Base-by-base conservation (phyloP, 2,888 invertebrate genomes). In the Drosophila koepferae region DNA sequence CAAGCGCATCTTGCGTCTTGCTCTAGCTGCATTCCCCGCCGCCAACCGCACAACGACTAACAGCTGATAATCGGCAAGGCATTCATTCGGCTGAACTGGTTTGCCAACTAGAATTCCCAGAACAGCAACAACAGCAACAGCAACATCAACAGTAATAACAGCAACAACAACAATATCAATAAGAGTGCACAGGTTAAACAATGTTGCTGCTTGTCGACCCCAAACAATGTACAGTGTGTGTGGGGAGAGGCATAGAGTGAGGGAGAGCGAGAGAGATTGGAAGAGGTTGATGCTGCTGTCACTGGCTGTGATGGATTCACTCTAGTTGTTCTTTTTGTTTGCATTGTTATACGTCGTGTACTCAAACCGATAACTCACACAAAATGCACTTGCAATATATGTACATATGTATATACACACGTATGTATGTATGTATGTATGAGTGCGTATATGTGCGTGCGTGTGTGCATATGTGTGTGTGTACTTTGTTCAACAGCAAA, bases 281-380 rank as follows among this genome's bases (percentile, higher is more conserved):
- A 34, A 31, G 43, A 12, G 48, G 14, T 20, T 28, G 44, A 28
- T 56, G 66, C 40, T 67, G 67, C 62, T 73, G 78, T 79, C 71
- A 71, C 63, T 54, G 58, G 41, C 59, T 76, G 74, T 79, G 77
- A 81, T 88, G 76, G 79, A 85, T 88, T 82, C 77, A 88, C 88
- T 88, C 86, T 86, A 85, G 64, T 81, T 79, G 68, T 77, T 81
- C 73, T 79, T 82, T 81, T 73, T 86, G 77, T 83, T 71, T 82
- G 82, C 80, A 71, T 79, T 68, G 74, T 81, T 79, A 51, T 56
- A 67, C 46, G 53, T 59, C 65, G 60, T 74, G 54, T 74, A 69
- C 63, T 63, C 63, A 61, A 71, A 56, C 69, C 63, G 85, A 85
- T 82, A 81, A 76, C 76, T 61, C 71, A 75, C 60, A 71, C 72